These are phyloP conservation scores for Arctocebus calabarensis DNA, from an alignment of 2,797 vertebrate species.

Conservation along the genomic window DNA sequence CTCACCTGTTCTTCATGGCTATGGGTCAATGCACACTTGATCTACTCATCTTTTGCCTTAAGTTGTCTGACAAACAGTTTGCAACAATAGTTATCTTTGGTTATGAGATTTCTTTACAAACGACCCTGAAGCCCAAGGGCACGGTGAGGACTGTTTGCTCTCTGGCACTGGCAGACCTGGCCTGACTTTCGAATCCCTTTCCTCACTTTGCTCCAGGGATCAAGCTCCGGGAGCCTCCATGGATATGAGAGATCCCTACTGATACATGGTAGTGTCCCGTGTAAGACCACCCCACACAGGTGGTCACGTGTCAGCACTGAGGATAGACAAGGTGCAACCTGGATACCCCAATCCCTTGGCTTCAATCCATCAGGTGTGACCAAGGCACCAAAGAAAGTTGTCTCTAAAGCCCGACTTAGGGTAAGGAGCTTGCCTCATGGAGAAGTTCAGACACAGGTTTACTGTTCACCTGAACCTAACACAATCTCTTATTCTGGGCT, in stretches of 20 bases:
- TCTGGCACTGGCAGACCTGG: background rate
- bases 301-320: background rate
- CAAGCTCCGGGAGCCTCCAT: background rate
- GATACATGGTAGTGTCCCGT: too few species aligned
- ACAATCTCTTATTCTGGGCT: background rate
- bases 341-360: background rate
- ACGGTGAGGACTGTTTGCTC: too few species aligned
- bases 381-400: background rate
- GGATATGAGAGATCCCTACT: background rate
- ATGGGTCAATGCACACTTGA: fast-evolving
- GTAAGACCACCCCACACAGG: background rate
- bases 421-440: too few species aligned
- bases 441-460: background rate
- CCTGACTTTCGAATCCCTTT: background rate
- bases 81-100: background rate
- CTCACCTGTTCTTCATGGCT: fast-evolving
- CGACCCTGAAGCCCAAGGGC: background rate
- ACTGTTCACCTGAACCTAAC: background rate
- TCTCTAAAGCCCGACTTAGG: background rate
- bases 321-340: background rate
- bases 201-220: background rate
- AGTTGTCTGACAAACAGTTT: background rate
- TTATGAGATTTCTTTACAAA: background rate
- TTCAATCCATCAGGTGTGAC: background rate
- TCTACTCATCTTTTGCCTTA: background rate